Percentiles rank a stretch among this genome's conserved stretches.
These are phyloP conservation scores for Cheumatopsyche charites DNA, from an alignment of 1,140 invertebrate species.

Conservation along the genomic window DNA sequence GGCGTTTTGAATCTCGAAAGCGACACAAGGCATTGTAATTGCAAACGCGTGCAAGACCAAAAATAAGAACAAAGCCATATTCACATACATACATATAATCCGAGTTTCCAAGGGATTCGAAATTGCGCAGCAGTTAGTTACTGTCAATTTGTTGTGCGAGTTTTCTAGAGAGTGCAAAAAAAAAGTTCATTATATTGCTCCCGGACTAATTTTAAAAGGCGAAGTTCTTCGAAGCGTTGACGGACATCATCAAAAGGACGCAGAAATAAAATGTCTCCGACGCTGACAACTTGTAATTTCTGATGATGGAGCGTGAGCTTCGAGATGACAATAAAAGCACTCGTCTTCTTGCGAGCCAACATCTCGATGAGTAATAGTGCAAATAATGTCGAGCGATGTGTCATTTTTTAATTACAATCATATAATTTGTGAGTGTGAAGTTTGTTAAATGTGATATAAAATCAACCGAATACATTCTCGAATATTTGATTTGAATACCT, in stretches of 20 bases:
- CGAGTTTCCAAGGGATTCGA: not conserved
- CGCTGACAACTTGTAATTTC: conserved; percentile 25
- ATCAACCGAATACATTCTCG: no score
- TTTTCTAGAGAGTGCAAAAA: not conserved
- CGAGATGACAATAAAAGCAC: conserved; percentile 6
- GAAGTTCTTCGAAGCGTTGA: conserved; percentile 2
- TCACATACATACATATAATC: no score
- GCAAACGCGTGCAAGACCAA: not conserved
- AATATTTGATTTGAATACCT: no score
- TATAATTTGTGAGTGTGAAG: no score
- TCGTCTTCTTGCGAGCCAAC: no score
- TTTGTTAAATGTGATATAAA: no score
- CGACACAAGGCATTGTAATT: not conserved
- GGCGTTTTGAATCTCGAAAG: not conserved
- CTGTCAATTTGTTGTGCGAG: conserved; percentile 35
- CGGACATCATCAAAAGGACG: conserved; percentile 34
- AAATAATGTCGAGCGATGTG: not conserved
- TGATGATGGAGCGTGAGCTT: conserved; percentile 27
- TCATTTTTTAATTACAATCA: conserved; percentile 3
- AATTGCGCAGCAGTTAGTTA: conserved; percentile 31
- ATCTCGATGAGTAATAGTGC: not conserved
- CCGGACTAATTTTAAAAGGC: not conserved
- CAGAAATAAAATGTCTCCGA: not conserved
- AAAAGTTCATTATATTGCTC: conserved; percentile 11
- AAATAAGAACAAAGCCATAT: not conserved